These are phyloP conservation scores for Chrysopa pallens DNA, from an alignment of 1,140 invertebrate species.

Conservation along the genomic window DNA sequence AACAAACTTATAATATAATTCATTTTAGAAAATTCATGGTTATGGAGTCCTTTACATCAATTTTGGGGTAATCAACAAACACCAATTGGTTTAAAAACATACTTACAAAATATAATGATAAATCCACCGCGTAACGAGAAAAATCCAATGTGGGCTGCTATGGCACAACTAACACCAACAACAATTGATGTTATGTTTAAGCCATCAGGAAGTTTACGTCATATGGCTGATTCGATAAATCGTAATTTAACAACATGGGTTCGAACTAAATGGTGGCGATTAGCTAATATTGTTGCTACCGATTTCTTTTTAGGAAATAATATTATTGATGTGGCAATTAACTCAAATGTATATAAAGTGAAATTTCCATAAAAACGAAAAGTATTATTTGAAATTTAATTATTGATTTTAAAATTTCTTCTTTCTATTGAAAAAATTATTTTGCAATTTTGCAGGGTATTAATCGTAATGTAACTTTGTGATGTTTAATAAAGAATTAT, in stretches of 20 bases:
- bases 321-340: conserved; percentile 48
- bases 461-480: too few relatives aligned
- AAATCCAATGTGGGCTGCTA: conserved; percentile 50
- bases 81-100: conserved; percentile 28
- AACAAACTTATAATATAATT: background rate
- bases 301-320: conserved; percentile 67
- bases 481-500: too few relatives aligned
- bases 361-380: background rate
- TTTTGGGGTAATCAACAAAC: conserved; percentile 44
- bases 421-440: too few relatives aligned
- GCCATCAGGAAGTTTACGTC: conserved; percentile 38
- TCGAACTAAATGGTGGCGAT: conserved; percentile 37
- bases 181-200: conserved; percentile 46
- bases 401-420: too few relatives aligned
- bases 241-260: conserved; percentile 46
- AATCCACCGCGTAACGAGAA: conserved; percentile 21
- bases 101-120: conserved; percentile 30
- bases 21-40: conserved; percentile 37
- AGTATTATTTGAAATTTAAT: background rate
- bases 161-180: conserved; percentile 63
- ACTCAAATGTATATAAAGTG: conserved; percentile 26
- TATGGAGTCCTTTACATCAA: conserved; percentile 53
- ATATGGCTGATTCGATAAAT: conserved; percentile 50
- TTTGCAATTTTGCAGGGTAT: too few relatives aligned
- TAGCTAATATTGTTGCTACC: conserved; percentile 52